A percentile compares a stretch with the other conserved stretches of the same genome.
These are phyloP conservation scores for Vannuccia rotundouncinata DNA, from an alignment of 2,888 invertebrate genomes.

Conservation along the genomic window DNA sequence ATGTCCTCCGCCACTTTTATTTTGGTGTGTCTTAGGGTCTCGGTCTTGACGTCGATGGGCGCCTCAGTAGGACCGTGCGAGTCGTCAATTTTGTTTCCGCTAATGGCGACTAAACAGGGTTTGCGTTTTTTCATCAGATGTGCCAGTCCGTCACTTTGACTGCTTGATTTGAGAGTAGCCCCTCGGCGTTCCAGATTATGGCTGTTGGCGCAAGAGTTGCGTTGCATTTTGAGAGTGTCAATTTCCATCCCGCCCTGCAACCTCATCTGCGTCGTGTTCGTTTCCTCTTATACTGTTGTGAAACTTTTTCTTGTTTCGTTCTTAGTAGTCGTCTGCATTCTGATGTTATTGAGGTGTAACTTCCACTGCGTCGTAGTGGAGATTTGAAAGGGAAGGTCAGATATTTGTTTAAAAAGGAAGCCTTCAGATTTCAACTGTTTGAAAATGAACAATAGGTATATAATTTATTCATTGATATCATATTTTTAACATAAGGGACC, in stretches of 20 bases:
- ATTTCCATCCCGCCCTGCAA: conserved; percentile 5
- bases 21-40: conserved; percentile 1
- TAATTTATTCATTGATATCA: no score
- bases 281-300: no score
- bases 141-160: conserved; percentile 17
- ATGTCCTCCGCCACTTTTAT: conserved; percentile 5
- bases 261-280: conserved; percentile 5
- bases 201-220: neutral
- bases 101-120: conserved; percentile 12
- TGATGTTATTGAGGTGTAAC: no score
- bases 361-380: conserved; percentile 10
- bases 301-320: no score
- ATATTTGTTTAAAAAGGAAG: no score
- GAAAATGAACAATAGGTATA: no score
- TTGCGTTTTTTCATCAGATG: neutral
- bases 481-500: no score
- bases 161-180: neutral
- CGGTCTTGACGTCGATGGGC: neutral
- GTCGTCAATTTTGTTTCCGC: neutral
- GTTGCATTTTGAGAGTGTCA: neutral
- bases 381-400: no score
- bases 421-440: no score
- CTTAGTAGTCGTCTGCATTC: no score
- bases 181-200: conserved; percentile 16
- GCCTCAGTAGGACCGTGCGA: neutral